Evolutionary conservation across 2,888 invertebrate species (phyloP).

Genomic region (Scelioninae gen. 1): DNA sequence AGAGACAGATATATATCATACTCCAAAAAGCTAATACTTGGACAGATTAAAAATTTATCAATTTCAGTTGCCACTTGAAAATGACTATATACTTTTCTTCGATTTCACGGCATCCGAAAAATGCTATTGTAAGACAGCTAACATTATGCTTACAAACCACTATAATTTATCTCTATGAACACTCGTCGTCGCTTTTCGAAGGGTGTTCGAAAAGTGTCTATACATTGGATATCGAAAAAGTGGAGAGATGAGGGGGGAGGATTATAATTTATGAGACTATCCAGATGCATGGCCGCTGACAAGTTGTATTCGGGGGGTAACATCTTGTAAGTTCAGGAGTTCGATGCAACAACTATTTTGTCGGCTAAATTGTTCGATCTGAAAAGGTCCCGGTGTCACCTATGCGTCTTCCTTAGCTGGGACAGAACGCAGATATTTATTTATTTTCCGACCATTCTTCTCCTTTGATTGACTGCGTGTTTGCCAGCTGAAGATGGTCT

Average conservation of each 20-base stretch:
- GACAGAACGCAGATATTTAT: slow-evolving; percentile 42
- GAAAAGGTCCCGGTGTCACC: slow-evolving; percentile 50
- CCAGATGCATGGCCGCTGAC: slow-evolving; percentile 68
- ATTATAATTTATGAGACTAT: slow-evolving; percentile 78
- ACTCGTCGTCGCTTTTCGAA: slow-evolving; percentile 66
- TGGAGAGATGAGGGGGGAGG: slow-evolving; percentile 46
- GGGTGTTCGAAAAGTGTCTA: slow-evolving; percentile 63
- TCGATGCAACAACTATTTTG: slow-evolving; percentile 45
- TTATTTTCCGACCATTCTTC: slow-evolving; percentile 42
- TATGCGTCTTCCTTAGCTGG: slow-evolving; percentile 48
- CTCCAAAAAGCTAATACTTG: neutral
- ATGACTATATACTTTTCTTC: slow-evolving; percentile 44
- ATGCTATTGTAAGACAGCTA: slow-evolving; percentile 33
- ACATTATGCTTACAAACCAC: slow-evolving; percentile 33
- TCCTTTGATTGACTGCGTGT: slow-evolving; percentile 49
- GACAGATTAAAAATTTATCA: slow-evolving; percentile 39
- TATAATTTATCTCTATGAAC: slow-evolving; percentile 68
- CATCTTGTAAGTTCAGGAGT: slow-evolving; percentile 66
- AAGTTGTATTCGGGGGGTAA: slow-evolving; percentile 71
- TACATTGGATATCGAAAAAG: slow-evolving; percentile 41
- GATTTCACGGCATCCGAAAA: slow-evolving; percentile 46
- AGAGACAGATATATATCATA: too few species aligned
- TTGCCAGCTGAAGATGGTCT: slow-evolving; percentile 52
- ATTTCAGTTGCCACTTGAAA: slow-evolving; percentile 16
- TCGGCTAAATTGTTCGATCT: slow-evolving; percentile 52